Conservation (phyloP, 2,888 invertebrate genomes). For the Anthophora plumipes region DNA sequence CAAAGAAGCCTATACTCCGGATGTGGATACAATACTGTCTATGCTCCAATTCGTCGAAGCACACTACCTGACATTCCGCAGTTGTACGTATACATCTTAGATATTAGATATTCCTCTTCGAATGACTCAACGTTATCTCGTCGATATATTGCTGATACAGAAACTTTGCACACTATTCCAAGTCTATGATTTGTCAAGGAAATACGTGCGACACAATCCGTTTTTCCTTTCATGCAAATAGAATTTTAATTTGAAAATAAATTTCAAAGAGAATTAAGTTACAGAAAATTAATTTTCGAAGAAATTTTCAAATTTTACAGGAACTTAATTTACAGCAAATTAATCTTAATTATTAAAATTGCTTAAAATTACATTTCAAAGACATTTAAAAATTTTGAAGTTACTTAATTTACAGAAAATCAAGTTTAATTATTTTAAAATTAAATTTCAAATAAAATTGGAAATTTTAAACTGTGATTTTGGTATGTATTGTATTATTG, state of each 20-base stretch:
- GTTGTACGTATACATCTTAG: constrained; percentile 14
- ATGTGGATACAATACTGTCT: constrained; percentile 64
- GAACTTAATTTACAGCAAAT: too few relatives aligned
- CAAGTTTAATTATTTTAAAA: too few relatives aligned
- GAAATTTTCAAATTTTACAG: too few relatives aligned
- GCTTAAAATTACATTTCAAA: too few relatives aligned
- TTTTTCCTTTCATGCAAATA: not conserved
- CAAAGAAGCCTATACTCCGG: constrained; percentile 58
- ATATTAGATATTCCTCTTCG: constrained; percentile 11
- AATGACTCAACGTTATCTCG: constrained; percentile 7
- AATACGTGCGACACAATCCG: not conserved
- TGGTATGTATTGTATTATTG: too few relatives aligned
- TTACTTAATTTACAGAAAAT: too few relatives aligned
- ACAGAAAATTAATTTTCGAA: too few relatives aligned
- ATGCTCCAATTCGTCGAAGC: constrained; percentile 65
- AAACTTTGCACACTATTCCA: not conserved
- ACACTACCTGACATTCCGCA: constrained; percentile 47
- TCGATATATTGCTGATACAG: not conserved
- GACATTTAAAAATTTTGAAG: too few relatives aligned
- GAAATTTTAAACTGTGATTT: too few relatives aligned
- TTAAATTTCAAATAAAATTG: too few relatives aligned
- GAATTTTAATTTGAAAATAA: not conserved
- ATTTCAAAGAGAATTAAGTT: too few relatives aligned
- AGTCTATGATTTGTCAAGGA: not conserved
- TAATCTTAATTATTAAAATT: too few relatives aligned